phyloP scores from a whole-genome alignment of 37 sponge, comb jelly and placozoan genomes.

The Hormiphora californensis region DNA sequence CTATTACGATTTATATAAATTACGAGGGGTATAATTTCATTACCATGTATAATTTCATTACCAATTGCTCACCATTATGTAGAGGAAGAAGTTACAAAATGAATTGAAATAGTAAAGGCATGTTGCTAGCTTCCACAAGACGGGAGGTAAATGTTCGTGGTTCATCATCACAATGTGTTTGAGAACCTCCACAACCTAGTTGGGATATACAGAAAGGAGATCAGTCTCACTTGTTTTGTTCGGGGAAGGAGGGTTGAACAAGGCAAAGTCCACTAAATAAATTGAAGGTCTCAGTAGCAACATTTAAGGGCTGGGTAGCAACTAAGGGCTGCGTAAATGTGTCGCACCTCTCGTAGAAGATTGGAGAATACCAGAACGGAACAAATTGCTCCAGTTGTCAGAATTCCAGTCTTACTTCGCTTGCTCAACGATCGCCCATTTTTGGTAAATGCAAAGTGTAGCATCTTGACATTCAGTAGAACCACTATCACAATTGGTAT shows the following conservation, averaged over 20 bases:
- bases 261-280: too few relatives aligned
- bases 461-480: not conserved
- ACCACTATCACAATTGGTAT: not conserved
- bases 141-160: not conserved
- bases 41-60: too few relatives aligned
- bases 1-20: too few relatives aligned
- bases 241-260: too few relatives aligned
- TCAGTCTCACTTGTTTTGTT: too few relatives aligned
- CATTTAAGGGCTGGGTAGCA: too few relatives aligned
- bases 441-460: not conserved
- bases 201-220: too few relatives aligned
- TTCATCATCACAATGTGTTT: not conserved
- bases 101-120: not conserved
- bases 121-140: not conserved
- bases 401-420: not conserved
- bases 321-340: too few relatives aligned
- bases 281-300: too few relatives aligned
- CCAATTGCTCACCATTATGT: constrained; percentile 1
- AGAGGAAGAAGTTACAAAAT: not conserved
- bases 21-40: too few relatives aligned
- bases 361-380: not conserved
- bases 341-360: not conserved
- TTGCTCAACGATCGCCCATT: not conserved
- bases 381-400: not conserved
- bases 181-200: not conserved